These are phyloP conservation scores for Cebus imitator DNA, from an alignment of 2,113 vertebrate genomes.

Conservation along the genomic window DNA sequence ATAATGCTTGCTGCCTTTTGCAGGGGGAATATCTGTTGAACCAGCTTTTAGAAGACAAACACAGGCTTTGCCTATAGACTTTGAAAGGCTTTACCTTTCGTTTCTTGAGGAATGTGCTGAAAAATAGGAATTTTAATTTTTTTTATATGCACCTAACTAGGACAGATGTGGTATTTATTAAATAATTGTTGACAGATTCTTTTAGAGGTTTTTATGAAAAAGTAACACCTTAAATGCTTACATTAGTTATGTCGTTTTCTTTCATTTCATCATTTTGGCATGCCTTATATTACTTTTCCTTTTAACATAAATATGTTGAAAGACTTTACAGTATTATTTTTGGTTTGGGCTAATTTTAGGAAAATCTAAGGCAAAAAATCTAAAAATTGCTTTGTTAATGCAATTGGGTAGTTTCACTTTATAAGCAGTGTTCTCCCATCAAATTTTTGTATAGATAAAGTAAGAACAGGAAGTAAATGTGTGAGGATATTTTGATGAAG, in stretches of 20 bases:
- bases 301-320: background rate
- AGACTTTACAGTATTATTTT: background rate
- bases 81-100: background rate
- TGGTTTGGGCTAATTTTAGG: background rate
- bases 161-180: background rate
- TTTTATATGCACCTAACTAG: background rate
- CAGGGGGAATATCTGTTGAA: background rate
- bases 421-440: background rate
- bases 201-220: background rate
- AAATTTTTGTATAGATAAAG: background rate
- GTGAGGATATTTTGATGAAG: background rate
- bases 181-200: background rate
- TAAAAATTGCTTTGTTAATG: background rate
- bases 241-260: background rate
- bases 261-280: background rate
- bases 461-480: background rate
- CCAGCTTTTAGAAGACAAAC: background rate
- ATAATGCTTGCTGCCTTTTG: background rate
- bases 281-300: background rate
- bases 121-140: background rate
- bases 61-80: background rate
- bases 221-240: background rate
- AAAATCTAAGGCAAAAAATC: background rate
- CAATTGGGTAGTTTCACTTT: background rate
- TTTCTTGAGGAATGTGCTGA: background rate